These are phyloP conservation scores for Lottia scabra DNA, from an alignment of 2,888 invertebrate genomes.

Conservation along the genomic window DNA sequence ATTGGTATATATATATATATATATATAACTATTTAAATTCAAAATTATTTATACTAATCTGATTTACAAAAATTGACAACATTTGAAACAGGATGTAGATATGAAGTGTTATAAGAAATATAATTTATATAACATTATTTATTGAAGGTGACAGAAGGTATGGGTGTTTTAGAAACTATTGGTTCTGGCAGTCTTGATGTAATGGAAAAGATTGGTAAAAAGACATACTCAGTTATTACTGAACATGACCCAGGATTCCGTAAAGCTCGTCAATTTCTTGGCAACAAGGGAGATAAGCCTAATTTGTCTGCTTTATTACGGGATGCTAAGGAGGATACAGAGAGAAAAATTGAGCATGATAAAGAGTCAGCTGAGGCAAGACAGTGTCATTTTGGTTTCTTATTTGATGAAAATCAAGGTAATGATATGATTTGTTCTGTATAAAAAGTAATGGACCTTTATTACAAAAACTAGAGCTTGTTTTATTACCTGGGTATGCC, in stretches of 20 bases:
- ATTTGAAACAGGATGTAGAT: no score
- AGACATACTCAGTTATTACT: slow-evolving; percentile 92
- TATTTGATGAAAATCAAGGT: slow-evolving; percentile 91
- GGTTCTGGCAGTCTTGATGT: slow-evolving; percentile 76
- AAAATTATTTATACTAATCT: no score
- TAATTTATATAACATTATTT: no score
- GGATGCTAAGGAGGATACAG: slow-evolving; percentile 77
- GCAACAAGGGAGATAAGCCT: slow-evolving; percentile 54
- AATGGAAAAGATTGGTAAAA: slow-evolving; percentile 92
- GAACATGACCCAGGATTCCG: slow-evolving; percentile 91
- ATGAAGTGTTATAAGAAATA: no score
- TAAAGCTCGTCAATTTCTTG: slow-evolving; percentile 78
- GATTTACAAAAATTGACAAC: no score
- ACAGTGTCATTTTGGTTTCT: slow-evolving; percentile 73
- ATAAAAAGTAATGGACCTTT: no score
- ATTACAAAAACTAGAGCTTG: background rate
- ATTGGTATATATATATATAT: no score
- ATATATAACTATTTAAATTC: no score
- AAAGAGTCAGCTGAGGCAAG: slow-evolving; percentile 75
- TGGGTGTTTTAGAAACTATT: slow-evolving; percentile 42
- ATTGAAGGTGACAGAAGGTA: slow-evolving; percentile 10
- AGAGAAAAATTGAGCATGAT: slow-evolving; percentile 72
- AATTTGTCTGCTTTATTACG: slow-evolving; percentile 73
- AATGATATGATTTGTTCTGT: slow-evolving; percentile 17
- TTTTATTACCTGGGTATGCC: background rate